phyloP scores from a whole-genome alignment of 2,888 invertebrate species.

The Limulus polyphemus region DNA sequence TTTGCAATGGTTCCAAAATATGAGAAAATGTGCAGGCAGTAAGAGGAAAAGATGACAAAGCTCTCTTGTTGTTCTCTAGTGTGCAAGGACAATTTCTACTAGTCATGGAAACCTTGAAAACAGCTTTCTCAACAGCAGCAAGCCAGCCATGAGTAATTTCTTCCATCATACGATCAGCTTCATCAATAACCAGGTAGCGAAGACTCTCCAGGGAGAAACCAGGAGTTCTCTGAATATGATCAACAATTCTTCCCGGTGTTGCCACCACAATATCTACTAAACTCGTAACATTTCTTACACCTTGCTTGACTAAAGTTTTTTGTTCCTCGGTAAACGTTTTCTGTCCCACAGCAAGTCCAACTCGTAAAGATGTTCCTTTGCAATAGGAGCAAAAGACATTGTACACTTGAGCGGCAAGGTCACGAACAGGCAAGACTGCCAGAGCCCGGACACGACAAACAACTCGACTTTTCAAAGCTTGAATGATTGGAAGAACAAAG shows the following conservation, averaged over 20 bases:
- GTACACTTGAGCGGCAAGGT: conserved; percentile 76
- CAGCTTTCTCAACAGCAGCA: conserved; percentile 21
- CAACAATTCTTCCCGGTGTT: conserved; percentile 43
- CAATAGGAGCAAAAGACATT: conserved; percentile 55
- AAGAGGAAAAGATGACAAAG: conserved; percentile 4
- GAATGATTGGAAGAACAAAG: conserved; percentile 80
- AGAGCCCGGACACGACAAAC: conserved; percentile 62
- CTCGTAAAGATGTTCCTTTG: conserved; percentile 45
- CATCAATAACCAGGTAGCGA: conserved; percentile 79
- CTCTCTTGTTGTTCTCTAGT: neutral
- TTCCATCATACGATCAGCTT: conserved; percentile 90
- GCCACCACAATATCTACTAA: conserved; percentile 42
- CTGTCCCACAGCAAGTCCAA: conserved; percentile 53
- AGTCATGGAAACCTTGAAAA: conserved; percentile 12
- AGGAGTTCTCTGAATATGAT: conserved; percentile 39
- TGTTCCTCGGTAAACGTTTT: conserved; percentile 41
- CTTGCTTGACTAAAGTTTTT: conserved; percentile 36
- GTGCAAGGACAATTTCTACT: conserved; percentile 12
- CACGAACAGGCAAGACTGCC: conserved; percentile 83
- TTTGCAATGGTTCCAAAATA: conserved; percentile 47
- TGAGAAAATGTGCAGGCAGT: conserved; percentile 9
- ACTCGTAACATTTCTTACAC: conserved; percentile 45
- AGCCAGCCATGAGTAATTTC: conserved; percentile 81
- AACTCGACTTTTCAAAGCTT: conserved; percentile 51
- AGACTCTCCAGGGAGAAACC: conserved; percentile 29